These are phyloP conservation scores for Scyliorhinus canicula DNA, from an alignment of 2,797 vertebrate genomes.

Conservation along the genomic window DNA sequence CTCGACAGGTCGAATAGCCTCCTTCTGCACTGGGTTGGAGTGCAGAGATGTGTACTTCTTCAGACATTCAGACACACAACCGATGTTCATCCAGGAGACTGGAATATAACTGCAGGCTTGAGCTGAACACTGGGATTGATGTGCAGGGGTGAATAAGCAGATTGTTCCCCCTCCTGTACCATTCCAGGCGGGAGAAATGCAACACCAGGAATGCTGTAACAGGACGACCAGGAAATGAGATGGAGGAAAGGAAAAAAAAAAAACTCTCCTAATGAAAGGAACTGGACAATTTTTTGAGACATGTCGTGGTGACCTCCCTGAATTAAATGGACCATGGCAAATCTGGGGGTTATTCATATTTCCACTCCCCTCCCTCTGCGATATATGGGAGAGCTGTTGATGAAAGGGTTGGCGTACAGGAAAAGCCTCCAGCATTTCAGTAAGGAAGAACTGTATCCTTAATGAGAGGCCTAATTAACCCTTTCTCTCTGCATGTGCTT, in stretches of 20 bases:
- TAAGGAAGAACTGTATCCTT: neutral
- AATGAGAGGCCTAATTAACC: conserved; percentile 8
- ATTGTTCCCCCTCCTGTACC: neutral
- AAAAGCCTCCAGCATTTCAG: neutral
- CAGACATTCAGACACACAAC: neutral
- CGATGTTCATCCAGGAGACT: neutral
- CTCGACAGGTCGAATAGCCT: no score
- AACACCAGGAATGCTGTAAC: neutral
- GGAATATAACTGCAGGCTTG: neutral
- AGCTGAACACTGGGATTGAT: neutral
- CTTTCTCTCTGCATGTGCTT: neutral
- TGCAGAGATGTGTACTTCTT: neutral
- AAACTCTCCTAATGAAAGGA: neutral
- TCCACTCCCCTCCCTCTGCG: neutral
- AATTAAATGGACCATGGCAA: neutral
- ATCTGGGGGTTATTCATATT: neutral
- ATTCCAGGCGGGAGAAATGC: neutral
- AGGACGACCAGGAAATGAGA: neutral
- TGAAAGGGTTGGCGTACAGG: neutral
- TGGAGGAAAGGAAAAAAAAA: neutral
- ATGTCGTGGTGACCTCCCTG: neutral
- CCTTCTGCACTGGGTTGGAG: neutral
- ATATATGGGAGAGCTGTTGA: neutral
- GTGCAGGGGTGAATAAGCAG: neutral
- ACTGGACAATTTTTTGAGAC: neutral